Evolutionary conservation across 2,888 invertebrate species (phyloP).

Genomic region (Drosophila acutilabella): DNA sequence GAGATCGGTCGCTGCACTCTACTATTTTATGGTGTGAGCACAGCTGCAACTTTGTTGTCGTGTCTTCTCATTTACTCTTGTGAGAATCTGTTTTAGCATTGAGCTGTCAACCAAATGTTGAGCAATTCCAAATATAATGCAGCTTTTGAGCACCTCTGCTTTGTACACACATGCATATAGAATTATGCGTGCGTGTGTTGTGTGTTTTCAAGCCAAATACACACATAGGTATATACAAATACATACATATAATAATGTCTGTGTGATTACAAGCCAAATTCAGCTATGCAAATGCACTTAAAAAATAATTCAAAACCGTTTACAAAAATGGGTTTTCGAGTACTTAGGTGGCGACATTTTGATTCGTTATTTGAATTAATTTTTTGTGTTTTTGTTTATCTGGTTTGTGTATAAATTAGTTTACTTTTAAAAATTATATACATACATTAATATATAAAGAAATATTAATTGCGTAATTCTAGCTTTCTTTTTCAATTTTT

Average conservation of each 20-base stretch:
- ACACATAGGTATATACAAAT: neutral
- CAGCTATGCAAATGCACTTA: conserved; percentile 37
- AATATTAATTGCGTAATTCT: conserved; percentile 48
- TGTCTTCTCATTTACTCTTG: no score
- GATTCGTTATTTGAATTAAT: conserved; percentile 37
- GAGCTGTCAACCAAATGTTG: no score
- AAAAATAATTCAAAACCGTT: conserved; percentile 71
- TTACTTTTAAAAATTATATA: conserved; percentile 71
- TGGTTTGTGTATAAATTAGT: conserved; percentile 61
- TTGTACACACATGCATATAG: no score
- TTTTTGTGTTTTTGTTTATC: neutral
- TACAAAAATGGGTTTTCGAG: conserved; percentile 67
- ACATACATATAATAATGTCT: neutral
- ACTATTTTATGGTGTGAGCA: no score
- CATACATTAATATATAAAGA: conserved; percentile 35
- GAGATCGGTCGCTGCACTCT: no score
- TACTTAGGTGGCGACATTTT: conserved; percentile 69
- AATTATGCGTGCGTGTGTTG: no score
- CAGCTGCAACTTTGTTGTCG: no score
- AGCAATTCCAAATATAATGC: no score
- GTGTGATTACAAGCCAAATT: conserved; percentile 38
- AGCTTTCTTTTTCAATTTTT: conserved; percentile 20
- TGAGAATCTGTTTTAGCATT: no score
- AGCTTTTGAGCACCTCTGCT: no score
- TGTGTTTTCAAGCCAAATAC: no score